Conservation (phyloP, 2,888 invertebrate genomes). For the Scaptomyza polygonia region DNA sequence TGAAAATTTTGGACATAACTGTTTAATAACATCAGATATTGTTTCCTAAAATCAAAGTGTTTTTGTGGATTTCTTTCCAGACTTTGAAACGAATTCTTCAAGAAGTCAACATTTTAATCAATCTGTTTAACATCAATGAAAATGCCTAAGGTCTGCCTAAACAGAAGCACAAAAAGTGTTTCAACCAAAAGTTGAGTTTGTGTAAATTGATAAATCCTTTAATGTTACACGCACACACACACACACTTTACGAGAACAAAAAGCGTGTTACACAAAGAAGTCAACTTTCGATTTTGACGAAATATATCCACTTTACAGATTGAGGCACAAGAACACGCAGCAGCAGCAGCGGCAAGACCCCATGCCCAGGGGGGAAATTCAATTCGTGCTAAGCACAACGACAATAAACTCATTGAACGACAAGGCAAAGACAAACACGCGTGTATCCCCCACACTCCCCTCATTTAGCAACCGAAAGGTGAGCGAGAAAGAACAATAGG, state of each 20-base stretch:
- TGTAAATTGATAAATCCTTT: conserved; percentile 78
- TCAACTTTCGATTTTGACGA: conserved; percentile 75
- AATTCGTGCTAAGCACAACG: conserved; percentile 68
- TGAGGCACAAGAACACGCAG: conserved; percentile 44
- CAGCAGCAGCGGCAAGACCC: conserved; percentile 6
- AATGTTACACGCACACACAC: conserved; percentile 46
- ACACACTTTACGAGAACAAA: conserved; percentile 35
- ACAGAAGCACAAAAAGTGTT: conserved; percentile 28
- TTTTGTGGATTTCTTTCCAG: neutral
- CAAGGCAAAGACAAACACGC: conserved; percentile 66
- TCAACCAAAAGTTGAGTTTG: conserved; percentile 54
- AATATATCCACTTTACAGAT: conserved; percentile 79
- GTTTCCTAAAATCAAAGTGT: neutral
- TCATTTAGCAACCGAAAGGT: conserved; percentile 7
- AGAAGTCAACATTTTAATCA: conserved; percentile 66
- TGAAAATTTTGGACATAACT: no score
- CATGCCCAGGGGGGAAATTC: conserved; percentile 59
- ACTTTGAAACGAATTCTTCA: neutral
- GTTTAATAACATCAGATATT: no score
- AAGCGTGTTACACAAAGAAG: conserved; percentile 49
- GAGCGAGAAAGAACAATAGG: conserved; percentile 39
- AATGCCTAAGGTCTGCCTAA: neutral
- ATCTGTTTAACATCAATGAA: conserved; percentile 49
- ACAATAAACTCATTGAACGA: conserved; percentile 72
- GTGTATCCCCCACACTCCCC: conserved; percentile 15